phyloP scores from a whole-genome alignment of 2,888 invertebrate genomes.

The Scaptomyza reducta region DNA sequence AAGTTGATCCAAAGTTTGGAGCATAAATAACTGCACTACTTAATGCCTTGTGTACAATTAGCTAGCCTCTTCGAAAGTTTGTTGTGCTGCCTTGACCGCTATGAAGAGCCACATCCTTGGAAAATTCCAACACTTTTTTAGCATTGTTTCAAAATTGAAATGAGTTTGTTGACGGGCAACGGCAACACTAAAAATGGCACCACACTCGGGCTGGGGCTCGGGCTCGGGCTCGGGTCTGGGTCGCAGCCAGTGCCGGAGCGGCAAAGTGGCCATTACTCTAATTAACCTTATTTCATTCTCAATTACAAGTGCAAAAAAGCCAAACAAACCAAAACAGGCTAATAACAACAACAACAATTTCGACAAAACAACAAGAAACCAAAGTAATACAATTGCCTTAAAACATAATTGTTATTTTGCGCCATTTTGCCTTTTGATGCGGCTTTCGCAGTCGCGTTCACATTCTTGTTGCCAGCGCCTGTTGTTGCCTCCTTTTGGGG shows the following conservation, averaged over 20 bases:
- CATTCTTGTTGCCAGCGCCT: constrained; percentile 21
- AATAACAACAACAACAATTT: constrained; percentile 28
- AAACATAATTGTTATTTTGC: constrained; percentile 81
- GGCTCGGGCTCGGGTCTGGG: constrained; percentile 15
- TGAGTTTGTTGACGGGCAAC: constrained; percentile 39
- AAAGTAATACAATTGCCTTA: constrained; percentile 78
- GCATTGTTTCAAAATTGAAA: constrained; percentile 46
- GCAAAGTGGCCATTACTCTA: constrained; percentile 77
- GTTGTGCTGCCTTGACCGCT: constrained; percentile 62
- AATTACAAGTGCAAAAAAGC: constrained; percentile 69
- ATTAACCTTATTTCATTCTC: constrained; percentile 79
- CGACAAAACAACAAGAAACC: constrained; percentile 46
- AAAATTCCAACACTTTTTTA: constrained; percentile 21
- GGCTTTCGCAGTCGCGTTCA: constrained; percentile 31
- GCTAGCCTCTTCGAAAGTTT: no score
- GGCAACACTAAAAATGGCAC: background rate
- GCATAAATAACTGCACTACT: constrained; percentile 53
- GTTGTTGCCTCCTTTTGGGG: constrained; percentile 68
- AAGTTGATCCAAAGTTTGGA: constrained; percentile 16
- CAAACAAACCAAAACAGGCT: constrained; percentile 31
- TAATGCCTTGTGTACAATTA: no score
- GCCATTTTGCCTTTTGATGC: constrained; percentile 71
- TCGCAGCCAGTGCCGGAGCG: constrained; percentile 19
- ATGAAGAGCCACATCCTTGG: background rate
- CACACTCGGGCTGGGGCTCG: constrained; percentile 1